These are phyloP conservation scores for Amiota mariae DNA, from an alignment of 2,888 invertebrate genomes.

Conservation along the genomic window DNA sequence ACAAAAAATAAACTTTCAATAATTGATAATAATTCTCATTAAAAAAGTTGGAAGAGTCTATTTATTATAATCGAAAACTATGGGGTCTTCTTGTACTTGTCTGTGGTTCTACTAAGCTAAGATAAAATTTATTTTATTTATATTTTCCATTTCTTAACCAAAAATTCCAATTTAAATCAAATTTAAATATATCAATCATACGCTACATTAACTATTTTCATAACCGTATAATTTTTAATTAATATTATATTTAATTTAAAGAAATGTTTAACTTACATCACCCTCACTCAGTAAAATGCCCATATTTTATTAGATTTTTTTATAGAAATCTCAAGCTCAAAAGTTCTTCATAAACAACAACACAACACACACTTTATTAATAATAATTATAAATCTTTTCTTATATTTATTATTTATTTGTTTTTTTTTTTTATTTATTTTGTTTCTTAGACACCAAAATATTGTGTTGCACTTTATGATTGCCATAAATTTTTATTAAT, in stretches of 20 bases:
- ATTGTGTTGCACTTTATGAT: slow-evolving; percentile 44
- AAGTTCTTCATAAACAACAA: not conserved
- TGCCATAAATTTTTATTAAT: slow-evolving; percentile 56
- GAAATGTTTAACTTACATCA: slow-evolving; percentile 59
- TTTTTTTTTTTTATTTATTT: slow-evolving; percentile 20
- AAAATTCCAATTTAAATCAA: not conserved
- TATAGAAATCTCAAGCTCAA: slow-evolving; percentile 9
- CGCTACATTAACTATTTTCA: too few relatives aligned
- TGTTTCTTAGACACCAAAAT: slow-evolving; percentile 31
- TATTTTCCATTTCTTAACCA: not conserved
- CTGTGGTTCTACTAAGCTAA: too few relatives aligned
- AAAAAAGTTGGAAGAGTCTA: too few relatives aligned
- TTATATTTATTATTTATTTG: slow-evolving; percentile 33
- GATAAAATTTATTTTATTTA: too few relatives aligned
- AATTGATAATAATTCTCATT: too few relatives aligned
- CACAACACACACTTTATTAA: slow-evolving; percentile 21
- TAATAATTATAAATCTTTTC: slow-evolving; percentile 30
- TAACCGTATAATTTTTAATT: not conserved
- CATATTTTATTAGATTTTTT: slow-evolving; percentile 53
- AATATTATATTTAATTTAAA: slow-evolving; percentile 18
- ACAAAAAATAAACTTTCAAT: too few relatives aligned
- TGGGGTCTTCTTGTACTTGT: too few relatives aligned
- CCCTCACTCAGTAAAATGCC: slow-evolving; percentile 69
- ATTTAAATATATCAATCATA: not conserved
- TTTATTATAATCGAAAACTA: too few relatives aligned